A percentile compares a stretch with the other conserved stretches of the same genome.
Evolutionary conservation across 2,888 invertebrate genomes (phyloP).

Genomic region (Cacoxenus indagator): DNA sequence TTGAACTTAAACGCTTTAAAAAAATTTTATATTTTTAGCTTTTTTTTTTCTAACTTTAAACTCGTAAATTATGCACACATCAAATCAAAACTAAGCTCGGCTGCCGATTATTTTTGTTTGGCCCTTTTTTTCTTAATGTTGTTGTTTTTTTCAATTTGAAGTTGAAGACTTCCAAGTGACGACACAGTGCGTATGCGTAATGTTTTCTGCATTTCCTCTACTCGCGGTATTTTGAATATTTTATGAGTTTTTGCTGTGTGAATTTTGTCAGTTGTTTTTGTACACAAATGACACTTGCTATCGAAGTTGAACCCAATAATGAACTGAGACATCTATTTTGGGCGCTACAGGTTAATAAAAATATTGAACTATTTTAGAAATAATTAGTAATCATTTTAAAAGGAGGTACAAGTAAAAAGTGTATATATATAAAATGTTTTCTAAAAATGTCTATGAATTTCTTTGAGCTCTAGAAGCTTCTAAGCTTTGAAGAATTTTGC

Average conservation of each 20-base stretch:
- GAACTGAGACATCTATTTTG: not conserved
- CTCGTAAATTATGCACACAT: constrained; percentile 7
- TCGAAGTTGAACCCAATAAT: not conserved
- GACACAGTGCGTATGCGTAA: constrained; percentile 5
- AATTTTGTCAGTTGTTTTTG: constrained; percentile 5
- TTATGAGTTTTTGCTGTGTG: not conserved
- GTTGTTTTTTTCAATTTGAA: not conserved
- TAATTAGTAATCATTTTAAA: not conserved
- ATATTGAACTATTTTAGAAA: not conserved
- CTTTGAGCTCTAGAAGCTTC: too few relatives aligned
- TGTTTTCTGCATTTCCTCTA: not conserved
- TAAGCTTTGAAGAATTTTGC: too few relatives aligned
- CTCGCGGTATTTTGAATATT: not conserved
- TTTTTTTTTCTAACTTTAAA: not conserved
- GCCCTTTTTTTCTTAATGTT: not conserved
- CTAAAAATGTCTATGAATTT: too few relatives aligned
- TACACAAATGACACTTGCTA: not conserved
- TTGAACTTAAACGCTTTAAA: not conserved
- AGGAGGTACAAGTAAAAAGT: too few relatives aligned
- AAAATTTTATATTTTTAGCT: not conserved
- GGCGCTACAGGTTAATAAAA: not conserved
- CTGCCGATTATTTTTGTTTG: not conserved
- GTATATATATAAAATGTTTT: too few relatives aligned
- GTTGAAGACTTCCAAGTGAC: constrained; percentile 6
- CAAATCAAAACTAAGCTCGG: not conserved